Percentiles rank a stretch among this genome's conserved stretches.
Conservation (phyloP, 2,888 invertebrate genomes). For the Fragum whitleyi region DNA sequence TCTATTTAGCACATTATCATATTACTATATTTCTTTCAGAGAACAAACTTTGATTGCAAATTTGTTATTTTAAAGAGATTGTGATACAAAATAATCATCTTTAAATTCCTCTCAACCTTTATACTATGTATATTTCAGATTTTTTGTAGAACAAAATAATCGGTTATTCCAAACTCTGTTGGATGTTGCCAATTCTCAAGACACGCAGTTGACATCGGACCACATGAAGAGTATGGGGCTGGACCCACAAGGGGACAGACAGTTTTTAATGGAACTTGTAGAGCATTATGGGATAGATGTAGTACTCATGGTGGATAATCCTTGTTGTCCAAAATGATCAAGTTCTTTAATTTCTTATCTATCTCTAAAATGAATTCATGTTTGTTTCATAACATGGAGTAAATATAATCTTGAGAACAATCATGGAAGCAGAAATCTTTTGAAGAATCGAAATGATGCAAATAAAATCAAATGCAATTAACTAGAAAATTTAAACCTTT, state of each 20-base stretch:
- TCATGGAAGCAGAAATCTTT: too few species aligned
- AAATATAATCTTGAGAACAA: too few species aligned
- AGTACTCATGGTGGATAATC: slow-evolving; percentile 84
- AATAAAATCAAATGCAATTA: too few species aligned
- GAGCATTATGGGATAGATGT: slow-evolving; percentile 86
- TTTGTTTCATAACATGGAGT: neutral
- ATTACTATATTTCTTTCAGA: too few species aligned
- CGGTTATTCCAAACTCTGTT: slow-evolving; percentile 84
- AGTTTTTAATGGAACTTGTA: slow-evolving; percentile 85
- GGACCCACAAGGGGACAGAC: slow-evolving; percentile 84
- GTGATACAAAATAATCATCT: too few species aligned
- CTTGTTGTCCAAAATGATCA: slow-evolving; percentile 84
- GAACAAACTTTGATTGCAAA: too few species aligned
- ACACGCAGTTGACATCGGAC: slow-evolving; percentile 84
- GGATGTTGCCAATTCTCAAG: slow-evolving; percentile 84
- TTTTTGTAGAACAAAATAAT: slow-evolving; percentile 84
- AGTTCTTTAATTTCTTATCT: neutral
- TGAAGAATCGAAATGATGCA: too few species aligned
- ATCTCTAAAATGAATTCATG: neutral
- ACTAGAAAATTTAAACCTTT: too few species aligned
- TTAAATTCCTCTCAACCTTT: too few species aligned
- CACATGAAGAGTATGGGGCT: slow-evolving; percentile 85
- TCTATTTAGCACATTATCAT: too few species aligned
- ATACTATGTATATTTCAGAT: slow-evolving; percentile 83
- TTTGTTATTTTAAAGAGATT: too few species aligned